Percentiles rank a stretch among this genome's conserved stretches.
Conservation (phyloP, 1,140 invertebrate species). For the Nasonia vitripennis region DNA sequence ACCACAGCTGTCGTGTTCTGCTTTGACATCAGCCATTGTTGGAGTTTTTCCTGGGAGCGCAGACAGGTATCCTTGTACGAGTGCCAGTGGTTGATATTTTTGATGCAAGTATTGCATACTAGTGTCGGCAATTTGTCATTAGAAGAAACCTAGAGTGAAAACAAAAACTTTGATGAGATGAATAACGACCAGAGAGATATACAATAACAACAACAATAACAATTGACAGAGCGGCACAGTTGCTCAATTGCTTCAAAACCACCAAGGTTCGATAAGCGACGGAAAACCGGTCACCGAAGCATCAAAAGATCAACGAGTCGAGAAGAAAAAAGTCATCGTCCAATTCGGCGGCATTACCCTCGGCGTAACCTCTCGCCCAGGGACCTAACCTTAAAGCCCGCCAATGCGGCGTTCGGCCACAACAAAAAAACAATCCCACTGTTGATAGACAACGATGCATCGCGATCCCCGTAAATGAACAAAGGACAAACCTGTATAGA, state of each 20-base stretch:
- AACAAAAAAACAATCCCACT: neutral
- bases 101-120: conserved; percentile 70
- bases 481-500: conserved; percentile 77
- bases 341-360: neutral
- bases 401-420: neutral
- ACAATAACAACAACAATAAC: neutral
- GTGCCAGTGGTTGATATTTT: conserved; percentile 72
- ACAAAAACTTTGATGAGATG: neutral
- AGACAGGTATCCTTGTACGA: conserved; percentile 70
- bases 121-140: conserved; percentile 69
- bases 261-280: neutral
- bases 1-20: conserved; percentile 54
- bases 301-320: neutral
- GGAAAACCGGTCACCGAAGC: neutral
- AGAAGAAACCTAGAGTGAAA: conserved; percentile 62
- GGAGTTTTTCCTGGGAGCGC: conserved; percentile 70
- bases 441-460: neutral
- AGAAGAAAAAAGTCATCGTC: neutral
- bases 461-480: neutral
- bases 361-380: conserved; percentile 6
- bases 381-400: conserved; percentile 34
- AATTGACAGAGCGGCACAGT: neutral
- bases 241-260: neutral
- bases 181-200: neutral
- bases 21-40: conserved; percentile 66